Evolutionary conservation across 2,113 vertebrate genomes (phyloP), one percentile per base, ranked within the genome.

Genomic region (Dascyllus trimaculatus): DNA sequence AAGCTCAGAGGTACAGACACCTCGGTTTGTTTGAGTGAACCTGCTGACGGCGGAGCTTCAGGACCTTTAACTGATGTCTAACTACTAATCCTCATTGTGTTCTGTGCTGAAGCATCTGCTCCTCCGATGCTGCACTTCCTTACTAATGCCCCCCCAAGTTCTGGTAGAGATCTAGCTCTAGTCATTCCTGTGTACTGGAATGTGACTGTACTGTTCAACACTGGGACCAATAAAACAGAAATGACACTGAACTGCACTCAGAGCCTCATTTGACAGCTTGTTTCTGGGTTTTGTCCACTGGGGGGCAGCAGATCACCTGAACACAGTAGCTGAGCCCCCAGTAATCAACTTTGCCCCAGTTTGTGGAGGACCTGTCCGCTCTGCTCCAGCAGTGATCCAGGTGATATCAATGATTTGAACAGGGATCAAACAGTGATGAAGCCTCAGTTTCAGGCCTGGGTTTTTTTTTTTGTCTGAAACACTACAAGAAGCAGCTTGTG

Each of bases 271-370:
- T 63, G 13, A 17, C 40, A 38, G 1, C 9, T 35, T 64, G 8
- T 46, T 22, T 48, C 38, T 7, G 11, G 14, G 59, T n/a, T 17
- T 52, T 52, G 56, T 26, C 80, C 88, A 81, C 75, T 48, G 22
- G 86, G 80, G 60, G 91, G 86, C 83, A 77, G 80, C 54, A 43
- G 21, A 54, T 58, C 35, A 7, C 49, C 24, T 57, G 4, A 0
- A 4, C 17, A 58, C 60, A 58, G 15, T 25, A 15, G 2, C 0
- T 0, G 18, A 18, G 6, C 58, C 24, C 22, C 11, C 21, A 11
- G 1, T 9, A 0, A 45, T 86, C 60, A 86, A 76, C 89, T 88
- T 86, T 86, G 64, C 48, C 68, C 85, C 52, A 85, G 70, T 81
- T 79, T 58, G 26, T 56, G 22, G 17, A 51, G 29, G 48, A 77